Conservation (phyloP, 1,140 invertebrate genomes). For the Ephestia elutella region DNA sequence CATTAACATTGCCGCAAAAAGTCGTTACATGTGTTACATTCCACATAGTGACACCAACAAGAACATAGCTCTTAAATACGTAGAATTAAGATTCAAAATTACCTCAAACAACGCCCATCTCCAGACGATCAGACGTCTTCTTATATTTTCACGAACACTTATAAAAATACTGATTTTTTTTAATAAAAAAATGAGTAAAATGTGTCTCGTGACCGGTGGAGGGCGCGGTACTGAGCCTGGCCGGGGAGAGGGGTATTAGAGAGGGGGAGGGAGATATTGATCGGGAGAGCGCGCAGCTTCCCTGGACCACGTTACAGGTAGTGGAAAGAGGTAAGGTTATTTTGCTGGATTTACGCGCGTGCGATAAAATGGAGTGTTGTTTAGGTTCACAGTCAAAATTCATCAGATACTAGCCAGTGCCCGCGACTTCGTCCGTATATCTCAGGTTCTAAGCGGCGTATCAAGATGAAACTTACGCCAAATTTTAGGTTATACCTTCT, state of each 20-base stretch:
- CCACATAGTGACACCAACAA: too few relatives aligned
- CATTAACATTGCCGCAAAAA: too few relatives aligned
- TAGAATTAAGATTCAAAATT: background rate
- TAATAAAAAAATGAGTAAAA: constrained; percentile 6
- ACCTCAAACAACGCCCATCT: constrained; percentile 9
- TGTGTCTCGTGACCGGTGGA: constrained; percentile 1
- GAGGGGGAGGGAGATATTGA: constrained; percentile 1
- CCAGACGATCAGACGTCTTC: background rate
- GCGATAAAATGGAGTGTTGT: background rate
- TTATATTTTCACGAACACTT: constrained; percentile 1
- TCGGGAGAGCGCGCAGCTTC: constrained; percentile 9
- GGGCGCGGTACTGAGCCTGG: constrained; percentile 8
- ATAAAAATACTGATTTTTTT: background rate
- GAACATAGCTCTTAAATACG: too few relatives aligned
- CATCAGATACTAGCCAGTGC: too few relatives aligned
- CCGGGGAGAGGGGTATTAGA: background rate
- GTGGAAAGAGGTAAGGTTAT: background rate
- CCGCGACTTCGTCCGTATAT: too few relatives aligned
- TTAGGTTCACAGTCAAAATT: too few relatives aligned
- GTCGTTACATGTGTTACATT: too few relatives aligned
- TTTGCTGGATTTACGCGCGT: background rate
- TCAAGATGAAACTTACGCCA: too few relatives aligned
- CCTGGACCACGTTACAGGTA: constrained; percentile 3
- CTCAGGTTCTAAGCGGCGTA: too few relatives aligned
- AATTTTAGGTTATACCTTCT: too few relatives aligned